A percentile compares a stretch with the other conserved stretches of the same genome.
Conservation (phyloP, 2,113 vertebrate genomes). For the Periophthalmodon schlosseri region DNA sequence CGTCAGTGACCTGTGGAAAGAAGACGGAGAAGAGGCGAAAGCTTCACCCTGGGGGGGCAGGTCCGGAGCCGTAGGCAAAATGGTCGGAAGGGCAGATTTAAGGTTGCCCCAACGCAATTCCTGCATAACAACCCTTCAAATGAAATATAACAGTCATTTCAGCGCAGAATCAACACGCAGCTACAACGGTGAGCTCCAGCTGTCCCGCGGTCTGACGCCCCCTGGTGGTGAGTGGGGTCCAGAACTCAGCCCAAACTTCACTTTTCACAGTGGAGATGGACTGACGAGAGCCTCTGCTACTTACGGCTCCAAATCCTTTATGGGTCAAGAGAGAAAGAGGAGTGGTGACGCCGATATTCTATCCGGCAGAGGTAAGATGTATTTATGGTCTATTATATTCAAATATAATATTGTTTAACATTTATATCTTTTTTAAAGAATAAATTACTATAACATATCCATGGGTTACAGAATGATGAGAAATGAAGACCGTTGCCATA, state of each 20-base stretch:
- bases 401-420: neutral
- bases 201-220: slow-evolving; percentile 1
- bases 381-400: neutral
- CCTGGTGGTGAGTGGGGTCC: slow-evolving; percentile 10
- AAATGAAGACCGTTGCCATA: too few species aligned
- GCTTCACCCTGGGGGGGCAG: slow-evolving; percentile 15
- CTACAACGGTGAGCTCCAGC: slow-evolving; percentile 14
- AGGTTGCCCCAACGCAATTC: neutral
- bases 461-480: too few species aligned
- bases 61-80: slow-evolving; percentile 35
- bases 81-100: slow-evolving; percentile 27
- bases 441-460: too few species aligned
- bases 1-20: slow-evolving; percentile 16
- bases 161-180: slow-evolving; percentile 17
- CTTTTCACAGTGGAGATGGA: neutral
- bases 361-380: slow-evolving; percentile 41
- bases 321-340: slow-evolving; percentile 70
- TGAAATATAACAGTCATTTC: slow-evolving; percentile 12
- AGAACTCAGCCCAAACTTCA: neutral
- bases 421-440: too few species aligned
- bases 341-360: slow-evolving; percentile 20
- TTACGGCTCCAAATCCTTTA: slow-evolving; percentile 43
- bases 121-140: neutral
- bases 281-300: neutral
- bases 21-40: slow-evolving; percentile 12